Evolutionary conservation across 2,113 vertebrate species (phyloP), one percentile per base, ranked within the genome.

Genomic region (Empidonax alnorum): DNA sequence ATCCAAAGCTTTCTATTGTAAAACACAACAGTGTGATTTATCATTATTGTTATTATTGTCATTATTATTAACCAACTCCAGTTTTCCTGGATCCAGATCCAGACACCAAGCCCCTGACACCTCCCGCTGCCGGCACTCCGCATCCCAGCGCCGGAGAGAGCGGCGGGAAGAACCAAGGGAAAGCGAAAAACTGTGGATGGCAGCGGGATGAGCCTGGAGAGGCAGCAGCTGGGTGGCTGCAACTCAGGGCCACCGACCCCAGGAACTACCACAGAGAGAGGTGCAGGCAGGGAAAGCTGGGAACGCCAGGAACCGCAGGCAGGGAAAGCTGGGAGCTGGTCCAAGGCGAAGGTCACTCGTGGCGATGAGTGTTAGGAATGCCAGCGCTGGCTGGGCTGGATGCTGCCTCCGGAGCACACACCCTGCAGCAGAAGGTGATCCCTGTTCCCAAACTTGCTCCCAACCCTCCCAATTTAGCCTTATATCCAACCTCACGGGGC

Each of bases 191-290:
- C 4, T 5, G 30, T 2, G 42, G 81, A 37, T 3, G 25, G 44
- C 0, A 0, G 33, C 0, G 0, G 52, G 52, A 58, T 8, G 7
- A 76, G 59, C 19, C 1, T 0, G 12, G 35, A 65, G 10, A 21
- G 12, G 9, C 4, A 7, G 59, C 0, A 0, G 15, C 14, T 41
- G 47, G 50, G 80, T 5, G 24, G 22, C 22, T 33, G 33, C 31
- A 77, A n/a, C 49, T n/a, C 23, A 27, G 53, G 22, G 25, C 28
- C 21, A 31, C 30, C 5, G 3, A 46, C 20, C 41, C 19, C 3
- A 2, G 39, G 59, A 71, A 9, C 21, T 10, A 1, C 7, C 65
- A 42, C 0, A 0, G 56, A 27, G 1, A 22, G 22, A 28, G 44
- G n/a, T 16, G 8, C 24, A 22, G n/a, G 52, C 25, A 35, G 47